Conservation (phyloP, 2,888 invertebrate species). For the Junonia oenone region DNA sequence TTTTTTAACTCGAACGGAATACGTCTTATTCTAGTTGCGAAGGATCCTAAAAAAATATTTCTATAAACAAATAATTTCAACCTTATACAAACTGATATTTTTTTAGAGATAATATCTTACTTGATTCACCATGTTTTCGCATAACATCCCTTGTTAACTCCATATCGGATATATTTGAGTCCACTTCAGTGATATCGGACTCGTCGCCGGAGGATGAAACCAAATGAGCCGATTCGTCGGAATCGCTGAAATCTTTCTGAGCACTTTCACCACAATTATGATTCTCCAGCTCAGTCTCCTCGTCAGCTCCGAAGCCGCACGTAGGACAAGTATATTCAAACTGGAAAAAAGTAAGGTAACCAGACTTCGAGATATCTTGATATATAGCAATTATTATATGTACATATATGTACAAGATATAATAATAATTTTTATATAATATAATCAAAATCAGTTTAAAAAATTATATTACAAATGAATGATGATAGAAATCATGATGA, state of each 20-base stretch:
- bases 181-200: constrained; percentile 34
- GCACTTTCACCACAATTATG: constrained; percentile 30
- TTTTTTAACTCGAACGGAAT: too few species aligned
- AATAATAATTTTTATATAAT: too few species aligned
- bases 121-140: constrained; percentile 23
- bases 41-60: not conserved
- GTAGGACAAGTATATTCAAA: constrained; percentile 30
- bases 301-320: constrained; percentile 38
- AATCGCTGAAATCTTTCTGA: constrained; percentile 34
- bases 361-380: not conserved
- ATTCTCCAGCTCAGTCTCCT: constrained; percentile 28
- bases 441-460: too few species aligned
- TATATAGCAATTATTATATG: too few species aligned
- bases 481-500: too few species aligned
- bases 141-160: constrained; percentile 33
- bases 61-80: not conserved
- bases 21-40: too few species aligned
- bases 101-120: not conserved
- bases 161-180: constrained; percentile 46
- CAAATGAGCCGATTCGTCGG: constrained; percentile 42
- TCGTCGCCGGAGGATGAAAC: constrained; percentile 36
- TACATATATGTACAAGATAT: too few species aligned
- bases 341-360: too few species aligned
- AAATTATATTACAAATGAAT: too few species aligned
- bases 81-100: not conserved